Conservation (phyloP, 2,888 invertebrate genomes). For the Dasypogon diadema region DNA sequence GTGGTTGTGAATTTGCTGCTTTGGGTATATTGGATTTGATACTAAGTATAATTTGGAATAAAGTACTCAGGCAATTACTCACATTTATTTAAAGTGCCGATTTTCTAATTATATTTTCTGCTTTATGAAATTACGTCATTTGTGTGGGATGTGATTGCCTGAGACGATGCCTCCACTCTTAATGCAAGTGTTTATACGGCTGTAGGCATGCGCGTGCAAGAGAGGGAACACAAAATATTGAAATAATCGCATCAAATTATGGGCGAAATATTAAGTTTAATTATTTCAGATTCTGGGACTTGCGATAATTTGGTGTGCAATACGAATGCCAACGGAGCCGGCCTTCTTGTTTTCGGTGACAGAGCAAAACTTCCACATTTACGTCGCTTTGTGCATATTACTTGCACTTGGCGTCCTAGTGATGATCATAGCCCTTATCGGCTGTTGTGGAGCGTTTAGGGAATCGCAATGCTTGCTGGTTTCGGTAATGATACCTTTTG, state of each 20-base stretch:
- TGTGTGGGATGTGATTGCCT: slow-evolving; percentile 55
- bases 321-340: slow-evolving; percentile 84
- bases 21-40: no score
- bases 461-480: slow-evolving; percentile 84
- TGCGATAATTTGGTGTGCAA: slow-evolving; percentile 62
- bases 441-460: slow-evolving; percentile 84
- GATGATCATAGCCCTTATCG: slow-evolving; percentile 82
- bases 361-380: slow-evolving; percentile 72
- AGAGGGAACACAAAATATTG: no score
- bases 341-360: slow-evolving; percentile 77
- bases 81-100: no score
- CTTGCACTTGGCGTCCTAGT: slow-evolving; percentile 79
- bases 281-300: slow-evolving; percentile 55
- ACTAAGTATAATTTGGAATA: no score
- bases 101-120: no score
- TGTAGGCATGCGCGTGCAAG: slow-evolving; percentile 8
- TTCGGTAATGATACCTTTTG: slow-evolving; percentile 72
- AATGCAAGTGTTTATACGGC: neutral
- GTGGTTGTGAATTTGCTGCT: slow-evolving; percentile 67
- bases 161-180: no score
- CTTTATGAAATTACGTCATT: slow-evolving; percentile 54
- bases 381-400: slow-evolving; percentile 79
- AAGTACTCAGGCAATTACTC: neutral
- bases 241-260: no score
- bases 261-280: no score